Evolutionary conservation across 2,113 vertebrate species (phyloP).

Genomic region (Labeo catla): DNA sequence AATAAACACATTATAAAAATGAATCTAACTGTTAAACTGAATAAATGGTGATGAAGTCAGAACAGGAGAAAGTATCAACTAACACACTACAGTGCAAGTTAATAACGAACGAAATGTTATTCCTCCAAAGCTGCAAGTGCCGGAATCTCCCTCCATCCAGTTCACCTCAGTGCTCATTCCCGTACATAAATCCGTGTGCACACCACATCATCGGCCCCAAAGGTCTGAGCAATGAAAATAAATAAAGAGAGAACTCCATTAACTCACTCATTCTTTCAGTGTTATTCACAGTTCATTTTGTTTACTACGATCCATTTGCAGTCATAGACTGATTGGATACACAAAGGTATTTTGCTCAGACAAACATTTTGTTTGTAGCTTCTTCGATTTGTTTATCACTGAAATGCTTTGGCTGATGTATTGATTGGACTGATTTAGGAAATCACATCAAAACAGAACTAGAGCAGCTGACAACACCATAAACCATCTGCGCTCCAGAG

Average conservation of each 20-base stretch:
- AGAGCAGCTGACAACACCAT: slow-evolving; percentile 54
- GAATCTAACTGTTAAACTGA: neutral
- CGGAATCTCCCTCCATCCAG: slow-evolving; percentile 32
- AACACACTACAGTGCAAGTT: slow-evolving; percentile 41
- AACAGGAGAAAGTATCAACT: slow-evolving; percentile 4
- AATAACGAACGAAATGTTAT: slow-evolving; percentile 18
- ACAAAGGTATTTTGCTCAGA: neutral
- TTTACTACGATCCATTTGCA: neutral
- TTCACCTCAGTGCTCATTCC: slow-evolving; percentile 74
- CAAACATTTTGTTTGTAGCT: neutral
- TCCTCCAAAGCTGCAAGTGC: slow-evolving; percentile 28
- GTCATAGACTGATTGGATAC: neutral
- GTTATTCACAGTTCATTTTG: slow-evolving; percentile 6
- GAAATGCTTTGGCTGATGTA: neutral
- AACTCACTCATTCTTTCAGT: slow-evolving; percentile 11
- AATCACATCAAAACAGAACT: slow-evolving; percentile 50
- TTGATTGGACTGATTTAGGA: slow-evolving; percentile 44
- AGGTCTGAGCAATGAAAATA: slow-evolving; percentile 79
- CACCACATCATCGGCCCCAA: slow-evolving; percentile 92
- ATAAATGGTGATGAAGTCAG: slow-evolving; percentile 11
- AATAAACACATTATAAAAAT: slow-evolving; percentile 10
- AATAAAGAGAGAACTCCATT: slow-evolving; percentile 5
- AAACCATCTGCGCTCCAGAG: slow-evolving; percentile 67
- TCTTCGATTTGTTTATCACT: neutral
- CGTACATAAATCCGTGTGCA: slow-evolving; percentile 92